phyloP scores from a whole-genome alignment of 2,888 invertebrate genomes.

The Thalpophila matura region DNA sequence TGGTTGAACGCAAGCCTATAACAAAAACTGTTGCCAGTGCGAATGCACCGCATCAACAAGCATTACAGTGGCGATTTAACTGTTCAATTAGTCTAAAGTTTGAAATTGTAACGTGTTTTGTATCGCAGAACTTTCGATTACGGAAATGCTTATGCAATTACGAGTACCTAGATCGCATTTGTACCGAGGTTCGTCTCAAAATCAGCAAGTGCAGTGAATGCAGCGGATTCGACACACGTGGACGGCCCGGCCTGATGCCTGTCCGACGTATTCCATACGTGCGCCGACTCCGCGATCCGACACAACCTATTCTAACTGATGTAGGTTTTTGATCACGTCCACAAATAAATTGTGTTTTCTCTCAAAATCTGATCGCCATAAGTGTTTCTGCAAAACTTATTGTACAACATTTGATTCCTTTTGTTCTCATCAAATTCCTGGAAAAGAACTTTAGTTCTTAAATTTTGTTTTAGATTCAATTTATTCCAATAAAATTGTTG shows the following conservation, averaged over 20 bases:
- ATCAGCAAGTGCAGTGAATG: slow-evolving; percentile 66
- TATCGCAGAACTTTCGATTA: not conserved
- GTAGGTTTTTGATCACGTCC: slow-evolving; percentile 73
- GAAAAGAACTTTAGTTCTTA: slow-evolving; percentile 30
- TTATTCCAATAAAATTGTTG: slow-evolving; percentile 33
- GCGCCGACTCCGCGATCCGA: slow-evolving; percentile 70
- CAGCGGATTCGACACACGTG: slow-evolving; percentile 75
- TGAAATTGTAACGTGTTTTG: not conserved
- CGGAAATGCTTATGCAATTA: slow-evolving; percentile 3
- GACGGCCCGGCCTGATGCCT: slow-evolving; percentile 67
- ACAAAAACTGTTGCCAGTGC: no score
- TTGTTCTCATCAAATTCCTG: slow-evolving; percentile 48
- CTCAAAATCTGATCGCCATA: slow-evolving; percentile 67
- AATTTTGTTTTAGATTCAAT: slow-evolving; percentile 46
- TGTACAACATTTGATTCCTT: slow-evolving; percentile 59
- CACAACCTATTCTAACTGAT: slow-evolving; percentile 62
- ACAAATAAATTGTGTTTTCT: slow-evolving; percentile 73
- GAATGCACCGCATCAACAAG: not conserved
- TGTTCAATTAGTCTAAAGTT: not conserved
- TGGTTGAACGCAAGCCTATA: no score
- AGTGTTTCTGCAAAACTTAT: slow-evolving; percentile 64
- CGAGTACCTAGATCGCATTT: not conserved
- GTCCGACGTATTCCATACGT: slow-evolving; percentile 77
- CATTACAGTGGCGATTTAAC: no score
- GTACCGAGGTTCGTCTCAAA: slow-evolving; percentile 49